A percentile compares a stretch with the other conserved stretches of the same genome.
Evolutionary conservation across 2,797 vertebrate species (phyloP).

Genomic region (Rhyacichthys aspro): DNA sequence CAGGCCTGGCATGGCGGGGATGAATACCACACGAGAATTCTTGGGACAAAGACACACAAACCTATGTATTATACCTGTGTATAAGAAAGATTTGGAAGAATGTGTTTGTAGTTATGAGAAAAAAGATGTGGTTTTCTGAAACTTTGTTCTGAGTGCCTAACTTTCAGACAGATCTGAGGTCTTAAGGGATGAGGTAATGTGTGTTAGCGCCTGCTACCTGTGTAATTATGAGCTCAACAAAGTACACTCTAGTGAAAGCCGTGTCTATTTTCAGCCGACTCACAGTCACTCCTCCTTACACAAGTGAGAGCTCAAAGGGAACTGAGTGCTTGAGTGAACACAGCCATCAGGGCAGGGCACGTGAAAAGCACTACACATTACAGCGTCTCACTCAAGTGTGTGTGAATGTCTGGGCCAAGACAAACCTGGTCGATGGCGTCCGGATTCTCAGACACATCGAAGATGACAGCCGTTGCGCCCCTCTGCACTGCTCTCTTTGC

Average conservation of each 20-base stretch:
- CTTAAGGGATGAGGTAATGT: conserved; percentile 61
- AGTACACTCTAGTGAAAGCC: conserved; percentile 67
- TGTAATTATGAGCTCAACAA: conserved; percentile 69
- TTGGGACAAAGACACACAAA: conserved; percentile 67
- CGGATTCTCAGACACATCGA: conserved; percentile 98
- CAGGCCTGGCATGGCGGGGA: conserved; percentile 68
- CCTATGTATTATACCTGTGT: conserved; percentile 38
- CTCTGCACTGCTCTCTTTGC: conserved; percentile 96
- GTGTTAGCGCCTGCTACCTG: conserved; percentile 54
- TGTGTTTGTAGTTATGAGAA: conserved; percentile 9
- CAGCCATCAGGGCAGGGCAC: conserved; percentile 39
- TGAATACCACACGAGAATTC: conserved; percentile 76
- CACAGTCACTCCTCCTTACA: conserved; percentile 31
- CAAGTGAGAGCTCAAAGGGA: conserved; percentile 41
- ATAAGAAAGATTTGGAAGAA: conserved; percentile 25
- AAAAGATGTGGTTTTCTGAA: conserved; percentile 1
- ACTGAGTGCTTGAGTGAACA: conserved; percentile 44
- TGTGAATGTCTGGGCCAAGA: conserved; percentile 19
- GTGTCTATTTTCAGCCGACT: conserved; percentile 57
- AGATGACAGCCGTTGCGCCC: conserved; percentile 98
- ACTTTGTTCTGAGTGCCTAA: conserved; percentile 31
- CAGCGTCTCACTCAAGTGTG: not conserved
- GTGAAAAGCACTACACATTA: conserved; percentile 26
- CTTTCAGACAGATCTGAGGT: conserved; percentile 37
- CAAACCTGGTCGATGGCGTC: conserved; percentile 96